Evolutionary conservation across 2,888 invertebrate species (phyloP).

Genomic region (Linyphia triangularis): DNA sequence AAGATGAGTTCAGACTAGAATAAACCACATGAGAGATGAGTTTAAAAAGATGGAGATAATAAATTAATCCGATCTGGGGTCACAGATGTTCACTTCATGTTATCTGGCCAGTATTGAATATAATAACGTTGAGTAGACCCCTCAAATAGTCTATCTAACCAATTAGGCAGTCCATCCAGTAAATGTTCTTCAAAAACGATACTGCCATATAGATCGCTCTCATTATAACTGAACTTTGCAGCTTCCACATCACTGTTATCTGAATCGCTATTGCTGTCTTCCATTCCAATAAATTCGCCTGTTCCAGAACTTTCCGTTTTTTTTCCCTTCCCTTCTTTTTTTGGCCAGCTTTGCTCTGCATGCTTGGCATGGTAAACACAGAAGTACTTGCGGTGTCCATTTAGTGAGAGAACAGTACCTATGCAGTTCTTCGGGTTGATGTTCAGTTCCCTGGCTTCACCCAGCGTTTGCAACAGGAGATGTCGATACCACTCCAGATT

Average conservation of each 20-base stretch:
- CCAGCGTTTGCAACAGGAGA: slow-evolving; percentile 90
- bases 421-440: slow-evolving; percentile 98
- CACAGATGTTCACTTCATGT: slow-evolving; percentile 77
- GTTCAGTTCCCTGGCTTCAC: slow-evolving; percentile 88
- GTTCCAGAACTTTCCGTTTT: slow-evolving; percentile 17
- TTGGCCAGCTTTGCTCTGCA: slow-evolving; percentile 52
- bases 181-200: slow-evolving; percentile 87
- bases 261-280: slow-evolving; percentile 83
- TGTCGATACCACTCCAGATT: slow-evolving; percentile 96
- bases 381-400: slow-evolving; percentile 98
- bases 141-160: slow-evolving; percentile 98
- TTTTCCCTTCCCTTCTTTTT: slow-evolving; percentile 23
- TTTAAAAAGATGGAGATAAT: slow-evolving; percentile 10
- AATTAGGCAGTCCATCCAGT: slow-evolving; percentile 94
- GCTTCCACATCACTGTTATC: slow-evolving; percentile 81
- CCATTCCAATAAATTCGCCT: slow-evolving; percentile 89
- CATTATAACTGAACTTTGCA: slow-evolving; percentile 76
- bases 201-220: slow-evolving; percentile 77
- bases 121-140: slow-evolving; percentile 96
- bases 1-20: slow-evolving; percentile 43
- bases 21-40: slow-evolving; percentile 32
- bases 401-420: slow-evolving; percentile 93
- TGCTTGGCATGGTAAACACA: slow-evolving; percentile 99
- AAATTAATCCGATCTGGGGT: slow-evolving; percentile 30
- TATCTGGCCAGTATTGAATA: slow-evolving; percentile 95